Evolutionary conservation across 2,113 vertebrate genomes (phyloP), one percentile per base, ranked within the genome.

Genomic region (Sinocyclocheilus grahami): DNA sequence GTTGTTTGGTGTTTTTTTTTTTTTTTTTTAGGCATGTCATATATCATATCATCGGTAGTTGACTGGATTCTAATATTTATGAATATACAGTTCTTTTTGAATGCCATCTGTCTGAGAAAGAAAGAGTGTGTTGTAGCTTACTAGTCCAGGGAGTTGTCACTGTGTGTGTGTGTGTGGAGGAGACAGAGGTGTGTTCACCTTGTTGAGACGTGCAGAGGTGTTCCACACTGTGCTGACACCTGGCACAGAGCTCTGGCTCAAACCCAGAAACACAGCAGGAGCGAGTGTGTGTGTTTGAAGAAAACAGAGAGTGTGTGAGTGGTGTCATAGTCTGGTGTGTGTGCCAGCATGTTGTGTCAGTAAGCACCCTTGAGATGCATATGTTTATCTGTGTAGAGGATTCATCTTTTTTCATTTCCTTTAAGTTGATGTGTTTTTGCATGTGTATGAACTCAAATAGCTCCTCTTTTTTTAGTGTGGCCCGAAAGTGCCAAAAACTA

Each of bases 161-260:
- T 37, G 30, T 33, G 30, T 33, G 30, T 33, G 30, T 77, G 71
- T 76, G 51, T 20, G 48, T 74, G 75, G 37, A 30, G 53, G 53
- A 86, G 85, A 86, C 71, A 82, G 65, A 82, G 85, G 85, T 48
- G 69, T 63, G 78, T 82, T 82, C 53, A 86, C 85, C 85, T 82
- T 86, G 85, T 86, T 86, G 77, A 79, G 77, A 86, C 42, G 67
- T 74, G 78, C 79, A 60, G 85, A 82, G 85, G 63, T 82, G 85
- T 72, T 86, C 79, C 85, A 86, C 85, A 82, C 77, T 72, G 77
- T 33, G 69, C 42, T 74, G 67, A 37, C 76, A 72, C 87, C 78
- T 85, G 87, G 87, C 87, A 87, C 33, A 27, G 75, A 42, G 37
- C 67, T 63, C 75, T 87, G 87, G 87, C 83, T 39, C 11, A 18